Evolutionary conservation across 2,113 vertebrate genomes (phyloP).

Genomic region (Phaethornis superciliosus): DNA sequence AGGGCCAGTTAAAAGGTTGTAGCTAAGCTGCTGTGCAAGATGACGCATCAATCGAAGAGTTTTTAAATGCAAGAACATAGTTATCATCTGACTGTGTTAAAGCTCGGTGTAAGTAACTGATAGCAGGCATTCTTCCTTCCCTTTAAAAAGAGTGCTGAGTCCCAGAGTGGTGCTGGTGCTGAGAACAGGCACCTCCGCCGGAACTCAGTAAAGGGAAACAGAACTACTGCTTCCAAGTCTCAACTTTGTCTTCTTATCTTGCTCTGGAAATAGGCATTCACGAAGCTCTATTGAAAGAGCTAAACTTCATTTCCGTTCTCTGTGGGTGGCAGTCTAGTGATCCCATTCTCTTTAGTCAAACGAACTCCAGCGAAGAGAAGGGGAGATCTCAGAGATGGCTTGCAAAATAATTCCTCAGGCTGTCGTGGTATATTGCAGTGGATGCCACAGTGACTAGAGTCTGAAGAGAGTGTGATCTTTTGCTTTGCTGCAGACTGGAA

Average conservation of each 20-base stretch:
- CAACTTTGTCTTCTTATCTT: rapidly evolving
- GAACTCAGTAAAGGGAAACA: background rate
- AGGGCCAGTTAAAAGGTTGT: background rate
- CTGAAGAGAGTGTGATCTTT: background rate
- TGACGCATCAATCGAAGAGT: background rate
- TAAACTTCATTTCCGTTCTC: background rate
- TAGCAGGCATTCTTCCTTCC: background rate
- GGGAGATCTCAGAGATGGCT: background rate
- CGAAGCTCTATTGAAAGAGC: background rate
- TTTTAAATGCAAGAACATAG: background rate
- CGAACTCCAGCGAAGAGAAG: background rate
- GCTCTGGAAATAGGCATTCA: rapidly evolving
- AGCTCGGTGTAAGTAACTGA: background rate
- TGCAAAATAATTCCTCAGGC: background rate
- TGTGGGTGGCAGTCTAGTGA: background rate
- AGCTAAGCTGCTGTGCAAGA: background rate
- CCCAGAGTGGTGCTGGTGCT: background rate
- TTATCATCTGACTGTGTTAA: background rate
- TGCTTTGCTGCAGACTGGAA: background rate
- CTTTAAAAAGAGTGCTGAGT: background rate
- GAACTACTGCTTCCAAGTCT: background rate
- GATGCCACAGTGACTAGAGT: background rate
- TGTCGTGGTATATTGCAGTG: rapidly evolving
- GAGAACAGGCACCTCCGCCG: background rate
- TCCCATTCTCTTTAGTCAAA: background rate